phyloP scores from a whole-genome alignment of 2,797 vertebrate genomes.

The Anguilla megastoma region DNA sequence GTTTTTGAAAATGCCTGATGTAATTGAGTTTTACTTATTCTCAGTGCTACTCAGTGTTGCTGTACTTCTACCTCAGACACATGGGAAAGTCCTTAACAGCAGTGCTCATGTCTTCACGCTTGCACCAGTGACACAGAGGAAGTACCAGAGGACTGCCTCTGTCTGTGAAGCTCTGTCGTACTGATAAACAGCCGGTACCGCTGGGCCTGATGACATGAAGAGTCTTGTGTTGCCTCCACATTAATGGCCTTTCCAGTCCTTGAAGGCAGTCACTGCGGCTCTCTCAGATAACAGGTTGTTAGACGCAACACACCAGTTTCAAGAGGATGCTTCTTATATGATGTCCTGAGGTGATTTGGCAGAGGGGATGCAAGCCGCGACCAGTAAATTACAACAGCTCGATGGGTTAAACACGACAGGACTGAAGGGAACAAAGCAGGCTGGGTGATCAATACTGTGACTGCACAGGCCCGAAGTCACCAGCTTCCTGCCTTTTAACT shows the following conservation, averaged over 20 bases:
- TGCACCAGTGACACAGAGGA: background rate
- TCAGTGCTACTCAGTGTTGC: background rate
- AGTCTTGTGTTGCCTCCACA: background rate
- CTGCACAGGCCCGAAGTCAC: background rate
- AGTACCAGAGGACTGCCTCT: background rate
- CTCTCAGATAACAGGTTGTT: constrained; percentile 27
- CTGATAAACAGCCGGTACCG: background rate
- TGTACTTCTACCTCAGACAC: background rate
- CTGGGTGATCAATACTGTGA: background rate
- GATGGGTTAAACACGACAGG: background rate
- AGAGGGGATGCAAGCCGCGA: background rate
- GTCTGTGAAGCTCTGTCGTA: background rate
- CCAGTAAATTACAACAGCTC: background rate
- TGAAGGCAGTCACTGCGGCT: background rate
- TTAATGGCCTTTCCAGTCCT: constrained; percentile 19
- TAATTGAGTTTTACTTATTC: background rate
- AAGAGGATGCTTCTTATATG: background rate
- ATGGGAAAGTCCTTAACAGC: background rate
- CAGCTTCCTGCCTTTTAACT: background rate
- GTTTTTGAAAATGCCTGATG: background rate
- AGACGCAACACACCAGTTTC: background rate
- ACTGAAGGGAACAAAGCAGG: background rate
- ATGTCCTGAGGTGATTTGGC: constrained; percentile 19
- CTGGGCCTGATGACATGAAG: background rate
- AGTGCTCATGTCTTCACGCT: background rate